Base-by-base conservation (phyloP, 2,797 vertebrate genomes). In the Myotis myotis region DNA sequence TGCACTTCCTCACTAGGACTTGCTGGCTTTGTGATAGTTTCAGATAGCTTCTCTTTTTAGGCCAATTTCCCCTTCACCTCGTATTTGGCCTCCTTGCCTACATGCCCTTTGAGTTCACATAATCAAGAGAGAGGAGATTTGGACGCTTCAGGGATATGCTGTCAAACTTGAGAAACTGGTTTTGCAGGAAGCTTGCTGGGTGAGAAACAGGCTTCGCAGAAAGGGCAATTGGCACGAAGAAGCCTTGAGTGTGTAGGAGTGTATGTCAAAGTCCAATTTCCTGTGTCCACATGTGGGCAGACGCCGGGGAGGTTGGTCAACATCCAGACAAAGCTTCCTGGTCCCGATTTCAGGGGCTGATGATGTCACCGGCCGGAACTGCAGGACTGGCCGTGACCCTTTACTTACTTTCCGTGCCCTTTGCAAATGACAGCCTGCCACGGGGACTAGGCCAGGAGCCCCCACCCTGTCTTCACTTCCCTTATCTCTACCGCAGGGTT, bases 81-180 rank as follows among this genome's bases (percentile, higher is more conserved):
- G 13, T 6, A 16, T 44, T 49, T 25, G 17, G 28, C 71, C n/a
- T 33, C 25, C 36, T 33, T 38, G 51, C 51, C 55, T 28, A n/a
- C 57, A 17, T 15, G 20, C 23, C 19, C 38, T 55, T 11, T 66
- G 62, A 44, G 22, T 51, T 88, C 36, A 6, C 44, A 55, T 25
- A 5, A 25, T 44, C 57, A 47, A 64, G 64, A 72, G 53, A 71
- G 28, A 95, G n/a, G 41, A n/a, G 60, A 36, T 22, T 4, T 9
- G 15, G 66, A 92, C 71, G 20, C 16, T 4, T 17, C 3, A 47
- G 20, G n/a, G 70, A 55, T 71, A 12, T 17, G 71, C 72, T 25
- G 19, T 78, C 11, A 16, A 51, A 36, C 95, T 47, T 62, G 95
- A 88, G 72, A 89, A 92, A 96, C 96, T 25, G 89, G 97, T 93